Evolutionary conservation across 2,113 vertebrate genomes (phyloP), one percentile per base, ranked within the genome.

Genomic region (Ceyx melanurus): DNA sequence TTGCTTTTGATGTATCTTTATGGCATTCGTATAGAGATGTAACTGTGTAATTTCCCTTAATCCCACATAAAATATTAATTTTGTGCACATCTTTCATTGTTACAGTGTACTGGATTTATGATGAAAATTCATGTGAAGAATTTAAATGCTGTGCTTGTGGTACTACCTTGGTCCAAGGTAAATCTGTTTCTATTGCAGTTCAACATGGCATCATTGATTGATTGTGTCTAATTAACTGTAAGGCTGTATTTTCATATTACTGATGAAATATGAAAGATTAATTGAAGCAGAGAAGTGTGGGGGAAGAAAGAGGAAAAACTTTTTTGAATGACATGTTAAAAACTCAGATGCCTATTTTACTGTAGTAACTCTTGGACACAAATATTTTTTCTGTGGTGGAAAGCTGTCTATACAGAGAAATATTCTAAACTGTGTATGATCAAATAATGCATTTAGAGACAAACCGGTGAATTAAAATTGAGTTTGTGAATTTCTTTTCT

Each of bases 11-110:
- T 92, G 33, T 80, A 77, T 86, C 37, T 80, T 90, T 90, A 72
- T 80, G 43, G 28, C 31, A 66, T 53, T 86, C 6, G 4, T 67
- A 74, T 50, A 64, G 70, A 76, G 61, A 86, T 65, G 57, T 71
- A 83, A 85, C 77, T 53, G 33, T 94, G 61, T 85, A 88, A 95
- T 88, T 96, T 92, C 78, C 64, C 76, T 93, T 94, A 95, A 90
- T 94, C 58, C 60, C 8, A 20, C 46, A 86, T 90, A 88, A 94
- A 87, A 88, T 86, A 91, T 64, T 88, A 90, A 86, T 92, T 94
- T 82, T 80, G 35, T 85, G 26, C 37, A 26, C 56, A 85, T 88
- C 40, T 87, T 82, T 91, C 70, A 82, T 91, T 91, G 86, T 95
- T 72, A 45, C 31, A 77, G 25, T 18, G 19, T 43, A 43, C 43